A percentile compares a stretch with the other conserved stretches of the same genome.
phyloP scores from a whole-genome alignment of 2,888 invertebrate genomes.

The Eupelmus urozonus region DNA sequence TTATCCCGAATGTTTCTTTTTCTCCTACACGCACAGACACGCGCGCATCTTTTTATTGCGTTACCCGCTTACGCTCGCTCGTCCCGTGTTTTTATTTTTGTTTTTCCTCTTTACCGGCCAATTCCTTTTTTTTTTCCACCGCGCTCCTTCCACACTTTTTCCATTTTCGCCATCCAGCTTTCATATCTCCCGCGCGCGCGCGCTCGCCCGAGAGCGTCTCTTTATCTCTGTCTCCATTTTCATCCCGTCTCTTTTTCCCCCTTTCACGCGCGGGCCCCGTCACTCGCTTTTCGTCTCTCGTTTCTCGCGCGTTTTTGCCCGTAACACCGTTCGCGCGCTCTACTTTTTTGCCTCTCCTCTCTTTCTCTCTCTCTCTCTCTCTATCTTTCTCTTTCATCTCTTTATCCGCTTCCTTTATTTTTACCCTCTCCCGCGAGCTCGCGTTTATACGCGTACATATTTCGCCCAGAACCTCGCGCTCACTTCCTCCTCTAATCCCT shows the following conservation, averaged over 20 bases:
- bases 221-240: constrained; percentile 33
- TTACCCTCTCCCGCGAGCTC: background rate
- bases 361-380: background rate
- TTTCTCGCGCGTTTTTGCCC: background rate
- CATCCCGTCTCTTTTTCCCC: constrained; percentile 1
- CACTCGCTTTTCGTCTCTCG: constrained; percentile 15
- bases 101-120: background rate
- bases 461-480: background rate
- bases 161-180: constrained; percentile 32
- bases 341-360: background rate
- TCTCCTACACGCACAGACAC: background rate
- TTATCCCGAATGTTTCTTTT: constrained; percentile 30
- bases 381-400: background rate
- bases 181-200: constrained; percentile 24
- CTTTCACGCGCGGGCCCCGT: constrained; percentile 2
- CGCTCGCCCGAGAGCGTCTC: constrained; percentile 14
- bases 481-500: constrained; percentile 32
- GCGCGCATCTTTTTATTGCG: constrained; percentile 16
- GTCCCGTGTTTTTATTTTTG: constrained; percentile 21
- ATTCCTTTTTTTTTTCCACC: constrained; percentile 15
- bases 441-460: constrained; percentile 9
- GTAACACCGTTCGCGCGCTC: background rate
- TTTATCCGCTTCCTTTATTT: constrained; percentile 16
- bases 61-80: no score
- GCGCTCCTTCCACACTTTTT: background rate